Conservation (phyloP, 2,888 invertebrate genomes). For the Acrobasis suavella region DNA sequence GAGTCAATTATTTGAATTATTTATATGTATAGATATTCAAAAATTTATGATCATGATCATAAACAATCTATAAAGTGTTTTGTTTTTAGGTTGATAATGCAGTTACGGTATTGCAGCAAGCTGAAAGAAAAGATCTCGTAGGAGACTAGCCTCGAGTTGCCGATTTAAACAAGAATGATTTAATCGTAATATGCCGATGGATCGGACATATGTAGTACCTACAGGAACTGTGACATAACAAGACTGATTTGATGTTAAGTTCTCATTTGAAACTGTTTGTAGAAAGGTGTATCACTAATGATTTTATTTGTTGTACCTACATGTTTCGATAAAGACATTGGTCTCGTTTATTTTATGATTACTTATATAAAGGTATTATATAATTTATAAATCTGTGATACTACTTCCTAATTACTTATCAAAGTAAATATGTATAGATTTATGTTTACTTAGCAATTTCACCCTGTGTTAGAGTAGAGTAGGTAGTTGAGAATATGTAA, state of each 20-base stretch:
- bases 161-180: too few relatives aligned
- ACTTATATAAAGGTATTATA: not conserved
- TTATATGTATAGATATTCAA: too few relatives aligned
- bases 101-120: too few relatives aligned
- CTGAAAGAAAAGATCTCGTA: too few relatives aligned
- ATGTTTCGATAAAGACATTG: not conserved
- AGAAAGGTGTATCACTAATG: not conserved
- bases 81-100: too few relatives aligned
- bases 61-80: too few relatives aligned
- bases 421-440: not conserved
- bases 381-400: slow-evolving; percentile 14
- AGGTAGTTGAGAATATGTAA: not conserved
- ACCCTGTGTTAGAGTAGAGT: not conserved
- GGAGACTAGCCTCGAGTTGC: too few relatives aligned
- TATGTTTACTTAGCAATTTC: not conserved
- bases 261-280: slow-evolving; percentile 6
- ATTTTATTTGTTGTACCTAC: not conserved
- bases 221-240: slow-evolving; percentile 7
- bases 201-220: not conserved
- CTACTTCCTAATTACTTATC: slow-evolving; percentile 6
- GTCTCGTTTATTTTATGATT: too few relatives aligned
- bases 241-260: slow-evolving; percentile 21
- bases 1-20: too few relatives aligned
- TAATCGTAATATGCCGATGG: too few relatives aligned
- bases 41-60: too few relatives aligned